A percentile compares a stretch with the other conserved stretches of the same genome.
These are phyloP conservation scores for Furcifer pardalis DNA, from an alignment of 2,797 vertebrate species.

Conservation along the genomic window DNA sequence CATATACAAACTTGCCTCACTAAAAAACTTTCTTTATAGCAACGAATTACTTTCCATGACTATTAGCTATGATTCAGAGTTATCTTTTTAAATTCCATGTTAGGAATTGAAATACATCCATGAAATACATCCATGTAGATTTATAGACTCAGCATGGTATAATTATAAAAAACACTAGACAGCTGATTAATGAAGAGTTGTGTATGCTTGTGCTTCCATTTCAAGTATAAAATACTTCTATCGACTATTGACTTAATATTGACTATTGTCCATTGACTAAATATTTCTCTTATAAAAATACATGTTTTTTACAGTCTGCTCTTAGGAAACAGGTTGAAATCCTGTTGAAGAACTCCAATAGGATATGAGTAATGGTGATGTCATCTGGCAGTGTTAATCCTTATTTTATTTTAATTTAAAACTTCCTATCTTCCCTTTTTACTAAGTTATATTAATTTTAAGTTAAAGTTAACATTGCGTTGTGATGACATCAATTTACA, in stretches of 20 bases:
- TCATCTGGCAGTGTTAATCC: too few relatives aligned
- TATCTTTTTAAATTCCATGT: conserved; percentile 29
- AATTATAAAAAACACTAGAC: conserved; percentile 33
- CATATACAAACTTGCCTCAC: conserved; percentile 60
- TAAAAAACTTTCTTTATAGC: conserved; percentile 53
- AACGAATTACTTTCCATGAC: conserved; percentile 49
- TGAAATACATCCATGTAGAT: too few relatives aligned
- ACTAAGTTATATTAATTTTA: too few relatives aligned
- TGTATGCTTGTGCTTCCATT: background rate
- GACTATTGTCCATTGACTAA: too few relatives aligned
- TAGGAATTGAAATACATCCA: conserved; percentile 46
- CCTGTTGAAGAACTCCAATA: too few relatives aligned
- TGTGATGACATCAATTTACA: too few relatives aligned
- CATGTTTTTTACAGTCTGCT: background rate
- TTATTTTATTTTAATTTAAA: too few relatives aligned
- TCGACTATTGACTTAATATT: too few relatives aligned
- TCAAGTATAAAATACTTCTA: background rate
- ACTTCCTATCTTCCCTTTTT: too few relatives aligned
- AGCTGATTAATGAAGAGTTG: conserved; percentile 12
- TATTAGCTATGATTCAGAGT: conserved; percentile 47
- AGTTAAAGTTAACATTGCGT: too few relatives aligned
- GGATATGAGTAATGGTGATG: too few relatives aligned
- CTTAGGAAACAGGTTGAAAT: background rate
- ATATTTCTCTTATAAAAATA: background rate
- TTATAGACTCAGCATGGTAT: conserved; percentile 20